Evolutionary conservation across 2,113 vertebrate species (phyloP).

Genomic region (Blennius ocellaris): DNA sequence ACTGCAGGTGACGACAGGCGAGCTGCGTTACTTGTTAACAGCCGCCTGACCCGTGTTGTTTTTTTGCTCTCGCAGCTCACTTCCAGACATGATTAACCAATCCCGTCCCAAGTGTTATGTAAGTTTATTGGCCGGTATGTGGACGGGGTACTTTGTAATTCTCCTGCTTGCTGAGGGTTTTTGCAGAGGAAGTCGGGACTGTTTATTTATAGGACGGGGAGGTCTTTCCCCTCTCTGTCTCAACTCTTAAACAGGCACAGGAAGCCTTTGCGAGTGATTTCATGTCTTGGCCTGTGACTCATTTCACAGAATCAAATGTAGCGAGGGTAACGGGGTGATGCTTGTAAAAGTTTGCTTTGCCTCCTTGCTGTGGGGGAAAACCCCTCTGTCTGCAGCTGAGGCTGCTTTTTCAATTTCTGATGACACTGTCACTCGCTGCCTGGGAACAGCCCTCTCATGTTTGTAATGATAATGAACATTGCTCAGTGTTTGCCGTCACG

Average conservation of each 20-base stretch:
- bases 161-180: conserved; percentile 17
- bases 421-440: conserved; percentile 19
- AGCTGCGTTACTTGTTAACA: conserved; percentile 1
- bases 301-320: conserved; percentile 49
- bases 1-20: conserved; percentile 20
- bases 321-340: conserved; percentile 9
- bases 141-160: conserved; percentile 27
- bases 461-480: conserved; percentile 18
- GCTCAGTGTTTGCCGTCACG: conserved; percentile 6
- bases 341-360: conserved; percentile 41
- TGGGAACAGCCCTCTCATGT: not conserved
- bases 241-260: conserved; percentile 46
- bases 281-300: conserved; percentile 63
- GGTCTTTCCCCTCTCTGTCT: conserved; percentile 62
- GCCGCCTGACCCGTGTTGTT: not conserved
- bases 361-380: conserved; percentile 43
- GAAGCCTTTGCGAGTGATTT: conserved; percentile 68
- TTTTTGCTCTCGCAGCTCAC: conserved; percentile 22
- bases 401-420: conserved; percentile 20
- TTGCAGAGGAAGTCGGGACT: conserved; percentile 64
- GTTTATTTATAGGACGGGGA: conserved; percentile 71
- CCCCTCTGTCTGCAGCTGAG: conserved; percentile 40
- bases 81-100: conserved; percentile 33
- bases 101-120: conserved; percentile 24
- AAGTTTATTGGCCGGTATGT: conserved; percentile 37